Conservation (phyloP, 2,113 vertebrate genomes). For the Sclerurus mexicanus region DNA sequence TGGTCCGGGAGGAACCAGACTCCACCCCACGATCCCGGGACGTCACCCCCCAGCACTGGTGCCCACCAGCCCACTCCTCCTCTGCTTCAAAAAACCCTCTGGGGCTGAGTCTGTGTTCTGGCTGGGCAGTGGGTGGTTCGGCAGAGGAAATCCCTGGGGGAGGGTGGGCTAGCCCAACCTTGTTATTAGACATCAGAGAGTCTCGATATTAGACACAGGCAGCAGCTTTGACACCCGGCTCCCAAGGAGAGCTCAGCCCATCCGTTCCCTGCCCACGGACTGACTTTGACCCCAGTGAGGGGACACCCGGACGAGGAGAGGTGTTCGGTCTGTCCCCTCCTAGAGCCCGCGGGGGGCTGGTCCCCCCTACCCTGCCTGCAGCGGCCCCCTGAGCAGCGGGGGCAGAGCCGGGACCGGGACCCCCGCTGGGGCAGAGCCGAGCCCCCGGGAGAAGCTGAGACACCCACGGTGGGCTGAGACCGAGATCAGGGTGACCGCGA, state of each 20-base stretch:
- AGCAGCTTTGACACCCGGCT: background rate
- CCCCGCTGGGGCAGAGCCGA: background rate
- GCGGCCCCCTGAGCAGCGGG: background rate
- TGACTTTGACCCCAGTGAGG: background rate
- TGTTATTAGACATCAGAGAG: background rate
- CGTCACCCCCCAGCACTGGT: background rate
- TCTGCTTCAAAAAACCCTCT: background rate
- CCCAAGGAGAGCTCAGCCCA: background rate
- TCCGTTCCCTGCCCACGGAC: background rate
- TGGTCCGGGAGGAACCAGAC: rapidly evolving
- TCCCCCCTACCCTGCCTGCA: background rate
- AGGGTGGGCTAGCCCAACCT: background rate
- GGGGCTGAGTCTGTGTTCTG: background rate
- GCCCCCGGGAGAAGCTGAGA: background rate
- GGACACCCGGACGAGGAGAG: background rate
- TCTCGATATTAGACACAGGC: background rate
- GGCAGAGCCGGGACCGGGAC: background rate
- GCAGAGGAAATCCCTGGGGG: background rate
- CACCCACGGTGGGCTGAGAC: background rate
- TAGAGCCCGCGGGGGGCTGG: background rate
- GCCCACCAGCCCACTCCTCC: rapidly evolving
- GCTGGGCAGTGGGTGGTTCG: background rate
- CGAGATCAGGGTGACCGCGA: background rate
- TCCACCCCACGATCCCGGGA: rapidly evolving
- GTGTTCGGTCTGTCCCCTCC: background rate